A percentile compares a stretch with the other conserved stretches of the same genome.
Conservation (phyloP, 2,113 vertebrate species). For the Chloroceryle aenea region DNA sequence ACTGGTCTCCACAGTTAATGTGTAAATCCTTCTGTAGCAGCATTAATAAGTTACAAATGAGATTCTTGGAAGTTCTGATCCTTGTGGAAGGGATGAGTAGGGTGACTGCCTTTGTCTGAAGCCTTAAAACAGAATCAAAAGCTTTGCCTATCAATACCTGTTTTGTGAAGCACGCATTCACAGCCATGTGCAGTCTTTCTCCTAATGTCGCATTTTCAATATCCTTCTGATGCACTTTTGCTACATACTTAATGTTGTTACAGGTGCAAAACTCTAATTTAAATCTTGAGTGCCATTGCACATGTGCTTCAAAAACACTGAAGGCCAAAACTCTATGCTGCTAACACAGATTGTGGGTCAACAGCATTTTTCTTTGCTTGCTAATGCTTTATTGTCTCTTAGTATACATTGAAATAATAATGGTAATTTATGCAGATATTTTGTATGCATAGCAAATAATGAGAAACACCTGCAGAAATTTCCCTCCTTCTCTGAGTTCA, state of each 20-base stretch:
- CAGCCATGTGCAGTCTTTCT: neutral
- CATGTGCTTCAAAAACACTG: conserved; percentile 71
- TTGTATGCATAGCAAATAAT: conserved; percentile 88
- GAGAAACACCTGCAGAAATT: conserved; percentile 92
- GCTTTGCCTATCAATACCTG: neutral
- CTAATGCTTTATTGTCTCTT: conserved; percentile 88
- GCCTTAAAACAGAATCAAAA: neutral
- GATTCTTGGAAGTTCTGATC: neutral
- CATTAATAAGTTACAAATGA: neutral
- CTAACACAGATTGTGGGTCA: conserved; percentile 88
- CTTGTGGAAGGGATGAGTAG: neutral
- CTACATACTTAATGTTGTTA: conserved; percentile 70
- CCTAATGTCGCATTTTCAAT: conserved; percentile 48
- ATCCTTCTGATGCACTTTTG: conserved; percentile 71
- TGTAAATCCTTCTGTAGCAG: neutral
- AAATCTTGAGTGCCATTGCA: conserved; percentile 76
- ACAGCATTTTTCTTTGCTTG: conserved; percentile 81
- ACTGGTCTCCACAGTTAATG: neutral
- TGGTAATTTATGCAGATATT: conserved; percentile 90
- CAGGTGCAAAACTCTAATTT: conserved; percentile 90
- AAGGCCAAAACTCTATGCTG: conserved; percentile 83
- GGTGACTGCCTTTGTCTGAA: neutral
- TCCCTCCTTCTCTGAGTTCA: conserved; percentile 91
- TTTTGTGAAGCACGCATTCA: neutral
- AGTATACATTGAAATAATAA: conserved; percentile 87